Conservation (phyloP, 2,797 vertebrate species). For the Bovichtus diacanthus region DNA sequence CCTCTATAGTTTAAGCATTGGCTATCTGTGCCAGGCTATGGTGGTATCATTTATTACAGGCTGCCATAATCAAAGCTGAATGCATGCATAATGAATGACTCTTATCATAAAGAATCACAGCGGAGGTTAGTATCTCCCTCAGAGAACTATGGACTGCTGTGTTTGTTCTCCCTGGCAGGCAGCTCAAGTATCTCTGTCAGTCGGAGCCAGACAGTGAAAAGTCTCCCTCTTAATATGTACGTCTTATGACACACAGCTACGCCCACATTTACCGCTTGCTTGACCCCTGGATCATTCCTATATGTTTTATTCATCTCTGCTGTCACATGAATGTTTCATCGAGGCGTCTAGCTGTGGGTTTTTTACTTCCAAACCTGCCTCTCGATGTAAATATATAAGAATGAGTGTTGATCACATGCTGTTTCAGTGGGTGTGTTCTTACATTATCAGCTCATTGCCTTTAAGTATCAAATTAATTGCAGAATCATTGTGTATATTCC, state of each 20-base stretch:
- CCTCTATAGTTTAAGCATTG: constrained; percentile 18
- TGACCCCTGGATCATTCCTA: constrained; percentile 65
- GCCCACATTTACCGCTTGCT: constrained; percentile 57
- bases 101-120: constrained; percentile 61
- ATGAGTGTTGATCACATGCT: constrained; percentile 49
- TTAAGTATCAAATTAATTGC: constrained; percentile 77
- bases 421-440: constrained; percentile 52
- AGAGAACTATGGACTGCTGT: constrained; percentile 23
- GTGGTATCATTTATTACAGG: constrained; percentile 62
- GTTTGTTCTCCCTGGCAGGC: constrained; percentile 36
- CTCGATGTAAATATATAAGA: constrained; percentile 46
- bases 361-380: constrained; percentile 27
- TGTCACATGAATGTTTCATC: constrained; percentile 73
- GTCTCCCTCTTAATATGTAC: constrained; percentile 60
- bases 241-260: constrained; percentile 54
- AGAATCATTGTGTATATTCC: constrained; percentile 72
- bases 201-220: constrained; percentile 13
- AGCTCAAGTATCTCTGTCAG: constrained; percentile 25
- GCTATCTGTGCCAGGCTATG: constrained; percentile 21
- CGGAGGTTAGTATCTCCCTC: constrained; percentile 32
- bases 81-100: constrained; percentile 69
- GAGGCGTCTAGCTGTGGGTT: constrained; percentile 21
- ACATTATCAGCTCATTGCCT: constrained; percentile 68
- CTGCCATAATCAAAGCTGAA: constrained; percentile 54
- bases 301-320: constrained; percentile 74